A percentile compares a stretch with the other conserved stretches of the same genome.
Conservation (phyloP, 2,797 vertebrate species). For the Pipistrellus pipistrellus region DNA sequence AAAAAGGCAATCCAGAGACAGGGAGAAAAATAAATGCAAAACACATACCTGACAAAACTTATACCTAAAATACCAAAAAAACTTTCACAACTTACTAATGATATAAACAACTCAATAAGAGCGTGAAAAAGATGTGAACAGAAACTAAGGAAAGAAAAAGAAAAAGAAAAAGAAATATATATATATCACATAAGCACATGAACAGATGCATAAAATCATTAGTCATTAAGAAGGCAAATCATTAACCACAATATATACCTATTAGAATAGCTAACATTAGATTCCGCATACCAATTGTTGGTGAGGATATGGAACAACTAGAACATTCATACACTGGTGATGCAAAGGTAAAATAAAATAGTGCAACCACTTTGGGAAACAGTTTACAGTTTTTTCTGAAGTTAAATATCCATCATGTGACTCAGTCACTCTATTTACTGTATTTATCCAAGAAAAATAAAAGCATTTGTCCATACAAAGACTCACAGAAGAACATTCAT, state of each 20-base stretch:
- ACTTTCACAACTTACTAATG: neutral
- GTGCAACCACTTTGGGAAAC: neutral
- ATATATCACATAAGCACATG: slow-evolving; percentile 11
- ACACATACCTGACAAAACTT: slow-evolving; percentile 28
- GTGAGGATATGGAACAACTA: neutral
- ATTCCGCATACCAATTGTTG: neutral
- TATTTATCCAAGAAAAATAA: slow-evolving; percentile 43
- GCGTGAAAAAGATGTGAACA: slow-evolving; percentile 27
- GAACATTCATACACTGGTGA: neutral
- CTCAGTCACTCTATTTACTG: slow-evolving; percentile 23
- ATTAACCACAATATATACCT: slow-evolving; percentile 14
- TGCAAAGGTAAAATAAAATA: slow-evolving; percentile 42
- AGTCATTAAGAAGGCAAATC: slow-evolving; percentile 29
- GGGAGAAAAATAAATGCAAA: slow-evolving; percentile 40
- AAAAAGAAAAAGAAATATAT: too few species aligned
- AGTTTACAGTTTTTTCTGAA: slow-evolving; percentile 12
- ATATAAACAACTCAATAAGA: slow-evolving; percentile 16
- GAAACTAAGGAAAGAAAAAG: neutral
- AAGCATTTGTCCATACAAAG: slow-evolving; percentile 11
- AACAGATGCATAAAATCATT: slow-evolving; percentile 12
- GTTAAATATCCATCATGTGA: neutral
- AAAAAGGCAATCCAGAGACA: slow-evolving; percentile 16
- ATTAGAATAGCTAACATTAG: slow-evolving; percentile 7
- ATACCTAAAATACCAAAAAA: neutral
- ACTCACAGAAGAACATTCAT: neutral